Base-by-base conservation (phyloP, 2,888 invertebrate genomes). In the Nymphalis polychloros region DNA sequence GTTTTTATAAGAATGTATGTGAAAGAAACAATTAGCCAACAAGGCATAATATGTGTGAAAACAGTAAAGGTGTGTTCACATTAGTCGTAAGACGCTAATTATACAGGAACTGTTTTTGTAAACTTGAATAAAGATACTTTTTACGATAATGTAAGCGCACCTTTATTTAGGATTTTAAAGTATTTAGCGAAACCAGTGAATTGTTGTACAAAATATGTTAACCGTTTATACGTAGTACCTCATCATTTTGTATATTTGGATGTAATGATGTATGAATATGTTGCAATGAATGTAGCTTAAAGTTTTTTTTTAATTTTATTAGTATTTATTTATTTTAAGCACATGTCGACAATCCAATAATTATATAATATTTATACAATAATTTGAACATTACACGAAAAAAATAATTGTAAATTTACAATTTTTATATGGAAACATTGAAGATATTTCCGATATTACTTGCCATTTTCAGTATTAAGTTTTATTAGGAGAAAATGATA, bases 201-300 rank as follows among this genome's bases (percentile, higher is more conserved):
- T 57, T 27, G 35, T 79, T 86, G 86, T 87, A 87, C 84, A 86
- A 85, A 79, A 60, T 81, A 72, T 73, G 79, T 85, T 85, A 78
- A 81, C 69, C 80, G 75, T 77, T 77, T 79, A 78, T 77, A 76
- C 66, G 70, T 77, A 81, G 79, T 85, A 83, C 82, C 82, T 82
- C 81, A 77, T 82, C 81, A 77, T 78, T 76, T 71, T 73, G 69
- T 72, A 65, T 76, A 75, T 75, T 76, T 76, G 71, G 70, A 73
- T 72, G 67, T 63, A 66, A 60, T 55, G 27, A 55, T 72, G 71
- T 72, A 71, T 70, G 65, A 74, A 72, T 77, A 76, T 76, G 73
- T 74, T 76, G 74, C 74, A 67, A 69, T 65, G 53, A 69, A 59
- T 55, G 68, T 73, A 75, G 71, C 63, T 69, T 77, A 76, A 73